Evolutionary conservation across 2,888 invertebrate species (phyloP), one percentile per base, ranked within the genome.

Genomic region (Didymodactylos carnosus): DNA sequence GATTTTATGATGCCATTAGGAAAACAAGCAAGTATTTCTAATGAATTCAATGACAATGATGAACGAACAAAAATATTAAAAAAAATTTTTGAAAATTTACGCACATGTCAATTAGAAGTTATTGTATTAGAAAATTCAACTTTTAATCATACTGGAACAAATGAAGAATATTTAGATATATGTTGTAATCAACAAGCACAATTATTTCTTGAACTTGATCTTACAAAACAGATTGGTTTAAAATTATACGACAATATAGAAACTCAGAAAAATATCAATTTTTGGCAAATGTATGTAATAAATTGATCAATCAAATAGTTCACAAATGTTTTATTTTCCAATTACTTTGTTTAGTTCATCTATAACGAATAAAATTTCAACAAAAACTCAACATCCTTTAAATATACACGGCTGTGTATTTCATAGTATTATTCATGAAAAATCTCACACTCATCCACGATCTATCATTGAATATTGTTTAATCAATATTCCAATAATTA

Each of bases 1-100:
- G 84, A 85, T 77, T 84, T 85, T 77, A 78, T 85, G 19, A 84
- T 83, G 72, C 80, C 83, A 5, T 78, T 85, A 2, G 84, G 84
- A 16, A 76, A 77, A 13, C 70, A 76, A 16, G 83, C 7, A 78
- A 29, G 35, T 35, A 19, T 35, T 3, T 19, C 1, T 8, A 62
- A 62, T n/a, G 35, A 62, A 3, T 16, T 35, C 35, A 35, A 19
- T 19, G 5, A 35, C 35, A 62, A 62, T 62, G 35, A 62, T 35
- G 35, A 62, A 35, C 35, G 8, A 35, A 19, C 11, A 62, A 27
- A 8, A n/a, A 35, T 62, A 35, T 35, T 35, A 35, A 29, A 62
- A 35, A 62, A 62, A 35, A 19, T 62, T 62, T 62, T 35, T 62
- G 62, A 62, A 35, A 11, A 19, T 1, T 35, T 62, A 35, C 35